Percentiles rank a stretch among this genome's conserved stretches.
Evolutionary conservation across 2,888 invertebrate species (phyloP).

Genomic region (Dasysyrphus albostriatus): DNA sequence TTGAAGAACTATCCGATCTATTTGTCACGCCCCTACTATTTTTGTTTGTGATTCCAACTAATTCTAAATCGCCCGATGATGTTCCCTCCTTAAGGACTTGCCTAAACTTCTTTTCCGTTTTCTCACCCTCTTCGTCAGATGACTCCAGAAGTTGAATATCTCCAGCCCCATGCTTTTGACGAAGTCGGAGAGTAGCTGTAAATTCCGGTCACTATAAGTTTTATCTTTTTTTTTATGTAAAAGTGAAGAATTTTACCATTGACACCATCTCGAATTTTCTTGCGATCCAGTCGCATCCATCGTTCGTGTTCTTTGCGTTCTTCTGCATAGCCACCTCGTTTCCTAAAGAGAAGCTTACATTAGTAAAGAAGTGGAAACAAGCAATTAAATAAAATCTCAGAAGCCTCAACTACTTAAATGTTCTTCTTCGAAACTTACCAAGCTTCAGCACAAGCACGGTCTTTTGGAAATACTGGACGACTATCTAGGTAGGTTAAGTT

Average conservation of each 20-base stretch:
- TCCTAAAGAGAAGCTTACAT: slow-evolving; percentile 78
- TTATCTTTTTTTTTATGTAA: background rate
- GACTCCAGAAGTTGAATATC: slow-evolving; percentile 79
- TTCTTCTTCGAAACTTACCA: slow-evolving; percentile 86
- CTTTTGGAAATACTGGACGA: slow-evolving; percentile 94
- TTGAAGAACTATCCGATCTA: background rate
- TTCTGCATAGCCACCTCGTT: slow-evolving; percentile 83
- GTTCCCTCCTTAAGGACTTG: slow-evolving; percentile 49
- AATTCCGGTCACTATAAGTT: background rate
- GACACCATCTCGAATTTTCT: slow-evolving; percentile 82
- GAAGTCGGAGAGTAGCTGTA: slow-evolving; percentile 80
- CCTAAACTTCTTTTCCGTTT: slow-evolving; percentile 60
- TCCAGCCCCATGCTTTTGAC: slow-evolving; percentile 78
- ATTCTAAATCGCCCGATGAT: slow-evolving; percentile 46
- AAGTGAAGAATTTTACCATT: slow-evolving; percentile 78
- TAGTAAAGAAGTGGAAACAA: background rate
- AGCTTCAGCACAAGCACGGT: slow-evolving; percentile 96
- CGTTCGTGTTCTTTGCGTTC: slow-evolving; percentile 82
- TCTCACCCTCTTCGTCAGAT: slow-evolving; percentile 81
- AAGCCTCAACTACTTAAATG: too few relatives aligned
- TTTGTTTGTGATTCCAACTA: slow-evolving; percentile 32
- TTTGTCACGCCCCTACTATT: background rate
- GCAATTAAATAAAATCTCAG: too few relatives aligned
- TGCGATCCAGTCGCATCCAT: slow-evolving; percentile 82
- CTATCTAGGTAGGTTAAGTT: slow-evolving; percentile 94